A percentile compares a stretch with the other conserved stretches of the same genome.
These are phyloP conservation scores for Gasterosteus aculeatus DNA, from an alignment of 2,113 vertebrate genomes.

Conservation along the genomic window DNA sequence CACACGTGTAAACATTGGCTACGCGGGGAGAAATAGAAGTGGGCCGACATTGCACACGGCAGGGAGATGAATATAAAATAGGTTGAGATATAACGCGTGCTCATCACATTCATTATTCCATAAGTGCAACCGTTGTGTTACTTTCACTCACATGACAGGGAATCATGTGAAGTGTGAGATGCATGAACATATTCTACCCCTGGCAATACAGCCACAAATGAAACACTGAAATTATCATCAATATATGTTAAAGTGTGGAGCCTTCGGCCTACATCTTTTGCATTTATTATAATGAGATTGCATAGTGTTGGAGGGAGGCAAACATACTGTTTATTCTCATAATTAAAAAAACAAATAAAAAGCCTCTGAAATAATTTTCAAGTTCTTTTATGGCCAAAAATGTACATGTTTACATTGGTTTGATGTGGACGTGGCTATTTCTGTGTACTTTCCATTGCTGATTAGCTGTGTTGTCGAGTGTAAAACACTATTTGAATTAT, in stretches of 20 bases:
- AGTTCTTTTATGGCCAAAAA: neutral
- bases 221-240: constrained; percentile 42
- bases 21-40: neutral
- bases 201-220: constrained; percentile 46
- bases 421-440: neutral
- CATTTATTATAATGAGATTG: neutral
- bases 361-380: neutral
- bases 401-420: neutral
- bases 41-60: constrained; percentile 14
- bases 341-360: neutral
- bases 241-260: constrained; percentile 1
- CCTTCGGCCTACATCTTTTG: neutral
- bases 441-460: neutral
- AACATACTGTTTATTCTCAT: neutral
- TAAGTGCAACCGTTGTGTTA: constrained; percentile 7
- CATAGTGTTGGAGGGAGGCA: neutral
- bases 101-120: constrained; percentile 40
- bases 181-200: constrained; percentile 35
- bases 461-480: constrained; percentile 18
- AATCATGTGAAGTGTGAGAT: constrained; percentile 39
- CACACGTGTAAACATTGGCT: constrained; percentile 43
- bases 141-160: constrained; percentile 33
- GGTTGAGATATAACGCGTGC: constrained; percentile 32
- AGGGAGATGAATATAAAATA: constrained; percentile 17
- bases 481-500: constrained; percentile 8